phyloP scores from a whole-genome alignment of 2,888 invertebrate species.

The Oscheius sp. region DNA sequence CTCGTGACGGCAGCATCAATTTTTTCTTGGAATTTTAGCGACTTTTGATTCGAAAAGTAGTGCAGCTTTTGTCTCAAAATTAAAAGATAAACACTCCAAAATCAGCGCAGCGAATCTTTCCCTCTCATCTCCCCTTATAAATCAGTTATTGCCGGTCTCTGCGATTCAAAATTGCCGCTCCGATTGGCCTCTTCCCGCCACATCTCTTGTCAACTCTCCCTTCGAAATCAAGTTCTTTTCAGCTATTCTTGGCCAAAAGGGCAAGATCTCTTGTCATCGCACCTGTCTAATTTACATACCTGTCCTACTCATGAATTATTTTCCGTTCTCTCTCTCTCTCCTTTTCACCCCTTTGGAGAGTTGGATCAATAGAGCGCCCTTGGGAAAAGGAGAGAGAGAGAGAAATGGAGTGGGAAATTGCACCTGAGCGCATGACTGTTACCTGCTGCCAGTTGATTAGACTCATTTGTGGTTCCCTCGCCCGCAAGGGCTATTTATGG shows the following conservation, averaged over 20 bases:
- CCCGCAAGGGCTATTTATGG: too few species aligned
- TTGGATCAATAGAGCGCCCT: background rate
- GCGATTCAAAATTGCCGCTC: slow-evolving; percentile 24
- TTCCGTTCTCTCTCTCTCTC: background rate
- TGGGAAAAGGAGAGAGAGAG: background rate
- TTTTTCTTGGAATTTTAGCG: background rate
- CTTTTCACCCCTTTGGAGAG: background rate
- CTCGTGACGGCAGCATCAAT: background rate
- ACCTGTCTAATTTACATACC: slow-evolving; percentile 7
- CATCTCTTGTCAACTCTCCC: background rate
- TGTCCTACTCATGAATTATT: background rate
- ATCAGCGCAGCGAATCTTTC: background rate
- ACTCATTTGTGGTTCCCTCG: too few species aligned
- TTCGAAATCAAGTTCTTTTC: background rate
- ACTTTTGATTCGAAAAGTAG: background rate
- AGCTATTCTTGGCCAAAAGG: too few species aligned
- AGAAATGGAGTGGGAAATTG: too few species aligned
- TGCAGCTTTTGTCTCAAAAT: background rate
- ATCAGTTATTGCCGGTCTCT: slow-evolving; percentile 22
- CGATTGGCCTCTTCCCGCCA: background rate
- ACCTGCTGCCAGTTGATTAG: too few species aligned
- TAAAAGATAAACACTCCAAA: too few species aligned
- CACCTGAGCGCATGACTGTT: background rate
- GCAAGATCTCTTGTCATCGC: background rate
- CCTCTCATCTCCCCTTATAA: background rate